Evolutionary conservation across 2,797 vertebrate species (phyloP).

Genomic region (Agapornis canus): DNA sequence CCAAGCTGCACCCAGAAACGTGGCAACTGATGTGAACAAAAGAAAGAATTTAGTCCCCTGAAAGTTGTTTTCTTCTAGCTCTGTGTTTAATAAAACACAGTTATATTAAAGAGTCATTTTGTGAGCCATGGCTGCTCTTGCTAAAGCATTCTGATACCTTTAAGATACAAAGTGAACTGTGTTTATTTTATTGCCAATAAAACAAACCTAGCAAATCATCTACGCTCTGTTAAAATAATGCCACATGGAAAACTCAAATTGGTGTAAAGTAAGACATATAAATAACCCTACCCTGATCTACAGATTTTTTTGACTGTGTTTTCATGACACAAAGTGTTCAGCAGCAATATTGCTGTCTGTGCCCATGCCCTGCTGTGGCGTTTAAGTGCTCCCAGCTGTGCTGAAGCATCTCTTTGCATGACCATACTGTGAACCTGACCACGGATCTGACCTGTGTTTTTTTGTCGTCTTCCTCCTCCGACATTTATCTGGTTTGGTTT

Average conservation of each 20-base stretch:
- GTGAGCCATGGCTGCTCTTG: background rate
- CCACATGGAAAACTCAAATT: background rate
- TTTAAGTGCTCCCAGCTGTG: background rate
- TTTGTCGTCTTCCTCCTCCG: rapidly evolving
- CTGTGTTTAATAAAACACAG: rapidly evolving
- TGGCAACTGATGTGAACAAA: background rate
- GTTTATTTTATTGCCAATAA: background rate
- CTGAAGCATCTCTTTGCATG: background rate
- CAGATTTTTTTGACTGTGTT: background rate
- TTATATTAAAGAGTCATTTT: background rate
- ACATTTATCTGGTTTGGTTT: background rate
- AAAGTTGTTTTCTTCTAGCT: background rate
- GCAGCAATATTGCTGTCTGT: background rate
- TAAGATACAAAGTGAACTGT: background rate
- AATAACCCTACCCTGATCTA: background rate
- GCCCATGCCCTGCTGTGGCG: background rate
- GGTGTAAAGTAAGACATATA: background rate
- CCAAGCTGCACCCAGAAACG: background rate
- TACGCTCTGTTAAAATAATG: background rate
- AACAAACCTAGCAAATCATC: background rate
- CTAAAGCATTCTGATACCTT: background rate
- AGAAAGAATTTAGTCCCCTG: background rate
- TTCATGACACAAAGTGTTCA: background rate
- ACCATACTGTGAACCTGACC: background rate
- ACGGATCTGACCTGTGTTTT: background rate